Percentiles rank a stretch among this genome's conserved stretches.
Evolutionary conservation across 2,797 vertebrate species (phyloP).

Genomic region (Pseudochaenichthys georgianus): DNA sequence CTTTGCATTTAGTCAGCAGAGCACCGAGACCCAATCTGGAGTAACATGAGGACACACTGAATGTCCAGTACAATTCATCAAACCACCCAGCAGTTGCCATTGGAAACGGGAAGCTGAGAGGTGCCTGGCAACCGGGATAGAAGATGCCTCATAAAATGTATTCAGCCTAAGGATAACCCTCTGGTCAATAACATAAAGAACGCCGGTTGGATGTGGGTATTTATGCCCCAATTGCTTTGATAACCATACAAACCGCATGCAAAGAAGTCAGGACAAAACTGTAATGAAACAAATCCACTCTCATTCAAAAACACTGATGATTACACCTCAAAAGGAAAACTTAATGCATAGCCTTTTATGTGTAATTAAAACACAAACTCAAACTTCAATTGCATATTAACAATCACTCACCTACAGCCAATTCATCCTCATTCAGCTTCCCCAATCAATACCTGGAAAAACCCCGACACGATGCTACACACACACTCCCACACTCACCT

Average conservation of each 20-base stretch:
- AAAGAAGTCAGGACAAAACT: constrained; percentile 41
- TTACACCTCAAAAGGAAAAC: constrained; percentile 47
- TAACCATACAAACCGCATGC: constrained; percentile 17
- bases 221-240: constrained; percentile 44
- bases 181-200: constrained; percentile 56
- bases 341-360: constrained; percentile 41
- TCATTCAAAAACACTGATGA: constrained; percentile 14
- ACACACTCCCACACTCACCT: constrained; percentile 76
- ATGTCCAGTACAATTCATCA: constrained; percentile 82
- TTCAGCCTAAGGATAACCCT: constrained; percentile 68
- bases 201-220: constrained; percentile 33
- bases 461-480: constrained; percentile 42
- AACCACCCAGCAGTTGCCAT: constrained; percentile 83
- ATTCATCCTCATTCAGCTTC: constrained; percentile 44
- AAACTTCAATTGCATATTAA: constrained; percentile 23
- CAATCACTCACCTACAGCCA: constrained; percentile 51
- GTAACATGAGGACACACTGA: constrained; percentile 75
- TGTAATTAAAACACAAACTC: constrained; percentile 31
- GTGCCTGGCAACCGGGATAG: constrained; percentile 81
- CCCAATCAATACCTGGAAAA: constrained; percentile 62
- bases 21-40: constrained; percentile 67
- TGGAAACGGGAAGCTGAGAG: constrained; percentile 85
- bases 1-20: constrained; percentile 72
- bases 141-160: constrained; percentile 79
- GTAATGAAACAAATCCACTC: constrained; percentile 35